Evolutionary conservation across 2,888 invertebrate species (phyloP), one percentile per base, ranked within the genome.

Genomic region (Tupiocoris notatus): DNA sequence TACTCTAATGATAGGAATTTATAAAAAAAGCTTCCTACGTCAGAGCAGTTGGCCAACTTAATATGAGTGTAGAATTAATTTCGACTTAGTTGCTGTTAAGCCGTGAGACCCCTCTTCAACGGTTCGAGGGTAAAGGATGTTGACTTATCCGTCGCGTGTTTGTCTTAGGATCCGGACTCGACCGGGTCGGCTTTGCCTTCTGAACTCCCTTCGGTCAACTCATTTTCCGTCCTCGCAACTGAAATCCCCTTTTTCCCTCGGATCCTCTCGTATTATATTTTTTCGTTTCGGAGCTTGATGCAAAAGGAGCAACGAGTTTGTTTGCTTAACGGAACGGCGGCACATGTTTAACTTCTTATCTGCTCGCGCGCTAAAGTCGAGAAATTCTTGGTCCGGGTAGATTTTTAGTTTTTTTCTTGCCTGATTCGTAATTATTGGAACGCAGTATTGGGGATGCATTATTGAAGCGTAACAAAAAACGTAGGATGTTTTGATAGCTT

Each of bases 81-180:
- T 58, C 56, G 67, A 67, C 56, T 67, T 57, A 57, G 54, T 22
- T 56, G 12, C n/a, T 20, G 67, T 12, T 21, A 24, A 57, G 23
- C 21, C 59, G 21, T n/a, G 3, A 2, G 6, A 6, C 70, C 70
- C 22, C n/a, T 56, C 67, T 56, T 70, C 59, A 58, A 24, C 21
- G 68, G 70, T 70, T 70, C 70, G 17, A 58, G 59, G 59, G 59
- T 39, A 12, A 24, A 57, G 25, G 59, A 70, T 70, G 70, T 70
- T 70, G 70, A 70, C 70, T 70, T 70, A 59, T 70, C 59, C 70
- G 6, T 24, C n/a, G 23, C 24, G 70, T 70, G 70, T 70, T 70
- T 70, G 59, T 70, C 70, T 70, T 70, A 39, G 39, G 39, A 39
- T 39, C 39, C 39, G 70, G 58, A 58, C 59, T 59, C 25, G 23